phyloP scores from a whole-genome alignment of 2,797 vertebrate genomes.

The Pogonophryne albipinna region DNA sequence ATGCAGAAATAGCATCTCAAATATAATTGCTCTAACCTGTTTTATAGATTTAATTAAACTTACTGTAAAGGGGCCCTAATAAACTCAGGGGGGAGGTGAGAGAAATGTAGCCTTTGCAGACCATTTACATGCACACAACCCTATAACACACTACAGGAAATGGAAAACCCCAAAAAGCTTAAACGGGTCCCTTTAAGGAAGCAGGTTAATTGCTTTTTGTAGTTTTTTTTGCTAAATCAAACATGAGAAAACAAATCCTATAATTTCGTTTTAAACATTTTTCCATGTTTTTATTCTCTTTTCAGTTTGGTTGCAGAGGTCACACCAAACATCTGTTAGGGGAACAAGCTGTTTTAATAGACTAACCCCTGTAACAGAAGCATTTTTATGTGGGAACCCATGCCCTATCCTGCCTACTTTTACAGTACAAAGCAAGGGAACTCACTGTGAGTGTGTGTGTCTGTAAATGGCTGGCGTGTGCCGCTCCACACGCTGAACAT shows the following conservation, averaged over 20 bases:
- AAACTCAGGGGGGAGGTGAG: too few species aligned
- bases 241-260: background rate
- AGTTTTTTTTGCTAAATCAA: background rate
- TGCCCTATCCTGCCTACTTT: constrained; percentile 8
- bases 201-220: background rate
- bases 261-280: background rate
- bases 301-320: constrained; percentile 39
- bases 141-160: too few species aligned
- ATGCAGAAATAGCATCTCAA: too few species aligned
- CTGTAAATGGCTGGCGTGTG: constrained; percentile 48
- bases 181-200: too few species aligned
- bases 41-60: too few species aligned
- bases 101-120: too few species aligned
- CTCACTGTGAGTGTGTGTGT: background rate
- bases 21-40: too few species aligned
- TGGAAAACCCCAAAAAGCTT: too few species aligned
- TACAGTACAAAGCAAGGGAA: background rate
- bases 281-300: background rate
- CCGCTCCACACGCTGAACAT: constrained; percentile 74
- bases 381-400: constrained; percentile 37
- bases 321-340: constrained; percentile 13
- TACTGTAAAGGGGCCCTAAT: too few species aligned
- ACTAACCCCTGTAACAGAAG: constrained; percentile 32
- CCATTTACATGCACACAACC: too few species aligned
- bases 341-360: constrained; percentile 42